Evolutionary conservation across 2,888 invertebrate genomes (phyloP).

Genomic region (Halocaridina rubra): DNA sequence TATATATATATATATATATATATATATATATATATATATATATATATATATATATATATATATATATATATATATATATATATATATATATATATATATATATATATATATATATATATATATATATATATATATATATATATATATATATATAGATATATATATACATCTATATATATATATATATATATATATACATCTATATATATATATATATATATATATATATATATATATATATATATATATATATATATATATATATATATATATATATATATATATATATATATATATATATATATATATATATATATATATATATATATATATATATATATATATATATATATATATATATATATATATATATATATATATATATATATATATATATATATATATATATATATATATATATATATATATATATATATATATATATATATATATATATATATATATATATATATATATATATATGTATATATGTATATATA

Average conservation of each 20-base stretch:
- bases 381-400: not conserved
- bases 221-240: not conserved
- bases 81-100: not conserved
- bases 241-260: not conserved
- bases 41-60: not conserved
- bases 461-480: not conserved
- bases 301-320: not conserved
- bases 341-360: not conserved
- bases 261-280: not conserved
- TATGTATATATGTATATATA: not conserved
- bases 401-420: slow-evolving; percentile 4
- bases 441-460: slow-evolving; percentile 5
- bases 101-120: not conserved
- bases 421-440: not conserved
- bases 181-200: not conserved
- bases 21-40: not conserved
- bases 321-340: not conserved
- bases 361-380: not conserved
- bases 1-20: slow-evolving; percentile 6
- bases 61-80: not conserved
- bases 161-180: not conserved
- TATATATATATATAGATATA: not conserved
- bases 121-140: not conserved
- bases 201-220: not conserved
- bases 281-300: not conserved